These are phyloP conservation scores for Paedocypris sp. DNA, from an alignment of 2,113 vertebrate genomes.

Conservation along the genomic window DNA sequence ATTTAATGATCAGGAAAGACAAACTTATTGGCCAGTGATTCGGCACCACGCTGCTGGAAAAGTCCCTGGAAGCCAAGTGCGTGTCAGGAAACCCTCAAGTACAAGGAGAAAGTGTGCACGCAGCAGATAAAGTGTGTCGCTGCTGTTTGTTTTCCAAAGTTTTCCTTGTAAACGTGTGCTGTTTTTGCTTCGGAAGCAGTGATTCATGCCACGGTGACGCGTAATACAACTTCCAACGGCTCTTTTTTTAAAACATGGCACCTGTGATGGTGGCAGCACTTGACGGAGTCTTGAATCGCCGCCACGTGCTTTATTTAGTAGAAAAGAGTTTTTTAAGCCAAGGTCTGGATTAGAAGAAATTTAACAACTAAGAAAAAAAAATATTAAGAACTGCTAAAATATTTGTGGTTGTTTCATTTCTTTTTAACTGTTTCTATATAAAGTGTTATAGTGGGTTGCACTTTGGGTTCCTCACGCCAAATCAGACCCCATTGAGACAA, in stretches of 20 bases:
- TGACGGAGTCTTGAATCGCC: slow-evolving; percentile 1
- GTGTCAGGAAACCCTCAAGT: slow-evolving; percentile 14
- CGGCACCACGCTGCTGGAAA: not conserved
- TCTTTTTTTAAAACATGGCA: slow-evolving; percentile 13
- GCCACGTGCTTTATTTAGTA: slow-evolving; percentile 13
- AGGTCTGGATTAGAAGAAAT: no score
- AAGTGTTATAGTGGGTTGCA: no score
- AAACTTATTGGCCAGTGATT: not conserved
- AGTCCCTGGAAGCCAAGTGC: slow-evolving; percentile 8
- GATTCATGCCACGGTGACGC: slow-evolving; percentile 5
- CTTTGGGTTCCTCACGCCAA: no score
- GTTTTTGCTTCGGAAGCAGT: slow-evolving; percentile 20
- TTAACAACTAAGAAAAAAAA: no score
- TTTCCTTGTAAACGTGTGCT: slow-evolving; percentile 1
- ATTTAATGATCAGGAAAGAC: slow-evolving; percentile 7
- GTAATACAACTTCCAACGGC: slow-evolving; percentile 8
- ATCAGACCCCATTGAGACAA: no score
- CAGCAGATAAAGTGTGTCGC: not conserved
- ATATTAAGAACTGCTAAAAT: no score
- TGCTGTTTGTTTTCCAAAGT: not conserved
- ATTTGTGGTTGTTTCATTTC: no score
- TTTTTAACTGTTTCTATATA: no score
- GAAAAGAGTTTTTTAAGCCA: no score
- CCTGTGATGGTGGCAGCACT: slow-evolving; percentile 5
- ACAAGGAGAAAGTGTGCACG: not conserved